Percentiles rank a stretch among this genome's conserved stretches.
Evolutionary conservation across 2,888 invertebrate genomes (phyloP).

Genomic region (Gasteruption jaculator): DNA sequence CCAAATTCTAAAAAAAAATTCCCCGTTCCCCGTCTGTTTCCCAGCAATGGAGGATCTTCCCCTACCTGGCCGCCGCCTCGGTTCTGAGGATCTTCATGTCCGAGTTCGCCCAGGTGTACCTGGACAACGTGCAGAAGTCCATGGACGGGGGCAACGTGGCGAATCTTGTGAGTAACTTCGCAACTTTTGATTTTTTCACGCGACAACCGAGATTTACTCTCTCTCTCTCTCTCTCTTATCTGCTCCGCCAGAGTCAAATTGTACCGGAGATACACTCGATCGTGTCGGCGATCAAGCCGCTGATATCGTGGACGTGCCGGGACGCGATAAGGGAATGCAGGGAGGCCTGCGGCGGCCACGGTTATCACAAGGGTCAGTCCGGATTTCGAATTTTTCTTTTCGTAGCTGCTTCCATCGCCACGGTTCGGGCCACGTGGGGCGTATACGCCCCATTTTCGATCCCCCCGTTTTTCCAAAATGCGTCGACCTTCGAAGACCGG

Average conservation of each 20-base stretch:
- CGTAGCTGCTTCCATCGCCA: too few species aligned
- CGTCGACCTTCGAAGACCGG: too few species aligned
- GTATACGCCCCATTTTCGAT: too few species aligned
- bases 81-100: slow-evolving; percentile 65
- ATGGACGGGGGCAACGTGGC: slow-evolving; percentile 43
- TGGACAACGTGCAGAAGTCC: slow-evolving; percentile 66
- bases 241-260: slow-evolving; percentile 61
- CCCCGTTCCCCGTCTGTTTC: slow-evolving; percentile 28
- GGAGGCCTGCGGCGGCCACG: slow-evolving; percentile 87
- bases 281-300: slow-evolving; percentile 64
- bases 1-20: slow-evolving; percentile 5
- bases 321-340: slow-evolving; percentile 77
- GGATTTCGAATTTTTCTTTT: not conserved
- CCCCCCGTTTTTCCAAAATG: too few species aligned
- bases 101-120: slow-evolving; percentile 63
- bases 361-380: slow-evolving; percentile 63
- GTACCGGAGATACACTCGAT: slow-evolving; percentile 69
- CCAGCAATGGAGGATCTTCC: slow-evolving; percentile 80
- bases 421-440: too few species aligned
- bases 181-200: slow-evolving; percentile 4
- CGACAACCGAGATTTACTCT: slow-evolving; percentile 23
- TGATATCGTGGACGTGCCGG: slow-evolving; percentile 73
- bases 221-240: not conserved
- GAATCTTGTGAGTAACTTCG: slow-evolving; percentile 37
- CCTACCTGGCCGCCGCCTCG: slow-evolving; percentile 68